Conservation (phyloP, 1,140 invertebrate genomes). For the Heliconius hewitsoni region DNA sequence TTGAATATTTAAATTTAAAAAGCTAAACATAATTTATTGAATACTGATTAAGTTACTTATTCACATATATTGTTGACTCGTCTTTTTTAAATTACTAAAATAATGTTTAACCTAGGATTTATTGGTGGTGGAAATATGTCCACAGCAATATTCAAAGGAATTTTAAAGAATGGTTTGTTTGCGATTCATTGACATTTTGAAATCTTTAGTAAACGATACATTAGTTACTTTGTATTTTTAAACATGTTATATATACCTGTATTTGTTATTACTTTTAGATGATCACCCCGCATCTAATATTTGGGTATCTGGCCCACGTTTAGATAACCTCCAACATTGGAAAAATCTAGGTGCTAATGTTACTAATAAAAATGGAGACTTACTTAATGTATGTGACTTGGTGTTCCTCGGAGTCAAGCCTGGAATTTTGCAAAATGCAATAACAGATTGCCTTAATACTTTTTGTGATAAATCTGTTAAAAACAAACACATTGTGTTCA, state of each 20-base stretch:
- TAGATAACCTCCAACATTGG: constrained; percentile 85
- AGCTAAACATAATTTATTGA: neutral
- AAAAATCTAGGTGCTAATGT: constrained; percentile 82
- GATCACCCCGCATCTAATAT: constrained; percentile 82
- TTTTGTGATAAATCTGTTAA: constrained; percentile 49
- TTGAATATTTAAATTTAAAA: too few relatives aligned
- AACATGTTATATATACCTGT: too few relatives aligned
- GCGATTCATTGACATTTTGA: too few relatives aligned
- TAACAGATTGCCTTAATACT: constrained; percentile 66
- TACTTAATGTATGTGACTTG: constrained; percentile 86
- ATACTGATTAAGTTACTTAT: neutral
- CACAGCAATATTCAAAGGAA: constrained; percentile 90
- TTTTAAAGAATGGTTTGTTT: constrained; percentile 84
- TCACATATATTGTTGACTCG: too few relatives aligned
- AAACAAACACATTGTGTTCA: constrained; percentile 83
- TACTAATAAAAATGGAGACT: constrained; percentile 84
- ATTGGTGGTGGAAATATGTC: constrained; percentile 98
- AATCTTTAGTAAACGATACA: too few relatives aligned
- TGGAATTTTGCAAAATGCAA: constrained; percentile 85
- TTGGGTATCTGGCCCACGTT: constrained; percentile 86
- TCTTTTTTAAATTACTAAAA: neutral
- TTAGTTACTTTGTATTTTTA: too few relatives aligned
- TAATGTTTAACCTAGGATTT: constrained; percentile 87
- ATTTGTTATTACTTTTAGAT: constrained; percentile 69
- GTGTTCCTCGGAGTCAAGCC: constrained; percentile 94